Evolutionary conservation across 1,140 invertebrate genomes (phyloP), one percentile per base, ranked within the genome.

Genomic region (Drosophila micromelanica): DNA sequence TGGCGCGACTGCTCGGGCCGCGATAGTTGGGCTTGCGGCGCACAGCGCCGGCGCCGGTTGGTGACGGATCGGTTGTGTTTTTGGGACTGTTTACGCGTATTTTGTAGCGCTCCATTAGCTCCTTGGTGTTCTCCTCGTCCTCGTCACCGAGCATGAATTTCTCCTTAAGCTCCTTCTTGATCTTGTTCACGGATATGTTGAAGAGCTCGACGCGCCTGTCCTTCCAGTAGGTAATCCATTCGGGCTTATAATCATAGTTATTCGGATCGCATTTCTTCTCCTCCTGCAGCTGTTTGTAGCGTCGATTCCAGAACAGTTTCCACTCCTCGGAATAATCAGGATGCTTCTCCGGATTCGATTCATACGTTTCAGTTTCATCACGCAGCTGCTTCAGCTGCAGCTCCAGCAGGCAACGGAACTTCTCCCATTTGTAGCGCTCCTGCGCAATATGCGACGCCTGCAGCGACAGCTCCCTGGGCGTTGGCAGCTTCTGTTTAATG

Each of bases 161-260:
- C 6, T 93, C 93, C 38, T 93, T 93, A 5, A 94, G 93, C 37
- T 94, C 93, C 64, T 93, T 87, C 15, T 92, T 91, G 45, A 92
- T 90, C 48, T 90, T 90, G 30, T 82, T 79, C 1, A 89, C 73
- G 1, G 79, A 54, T 17, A 94, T 94, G 11, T 94, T 93, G 78
- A 96, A 95, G 3, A 97, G 91, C 64, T 97, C 95, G 20, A 95
- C 94, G 94, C 97, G 96, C 12, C 95, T 93, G 60, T 94, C 94
- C 80, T 96, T 96, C 96, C 96, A 97, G 80, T 94, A 97, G 37
- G 94, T 92, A 43, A 97, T 97, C 96, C 96, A 97, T 77, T 97
- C 96, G 0, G 96, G 96, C 79, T 97, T 97, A 80, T 96, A 97
- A 80, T 97, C 96, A 86, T 97, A 94, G 45, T 95, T 95, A 38